These are phyloP conservation scores for Noctua janthina DNA, from an alignment of 2,888 invertebrate genomes.

Conservation along the genomic window DNA sequence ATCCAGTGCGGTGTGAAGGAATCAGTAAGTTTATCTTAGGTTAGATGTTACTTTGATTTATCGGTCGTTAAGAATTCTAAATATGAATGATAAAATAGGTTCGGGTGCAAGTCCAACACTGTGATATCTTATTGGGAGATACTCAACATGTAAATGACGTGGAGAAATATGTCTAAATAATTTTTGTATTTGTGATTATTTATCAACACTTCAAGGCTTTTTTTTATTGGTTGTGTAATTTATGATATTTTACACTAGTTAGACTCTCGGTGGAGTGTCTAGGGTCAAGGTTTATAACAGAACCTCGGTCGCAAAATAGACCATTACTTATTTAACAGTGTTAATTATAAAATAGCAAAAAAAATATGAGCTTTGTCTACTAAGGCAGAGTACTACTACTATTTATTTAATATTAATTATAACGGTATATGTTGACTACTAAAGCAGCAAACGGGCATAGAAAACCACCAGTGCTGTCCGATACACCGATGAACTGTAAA, in stretches of 20 bases:
- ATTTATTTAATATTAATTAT: background rate
- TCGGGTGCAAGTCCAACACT: slow-evolving; percentile 7
- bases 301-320: background rate
- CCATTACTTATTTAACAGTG: too few relatives aligned
- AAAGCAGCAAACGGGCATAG: background rate
- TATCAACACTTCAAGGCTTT: background rate
- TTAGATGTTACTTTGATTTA: slow-evolving; percentile 36
- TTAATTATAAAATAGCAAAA: background rate
- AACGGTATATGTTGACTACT: background rate
- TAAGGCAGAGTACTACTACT: background rate
- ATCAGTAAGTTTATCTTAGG: slow-evolving; percentile 33
- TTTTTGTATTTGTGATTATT: background rate
- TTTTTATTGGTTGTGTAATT: background rate
- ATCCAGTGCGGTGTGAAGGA: too few relatives aligned
- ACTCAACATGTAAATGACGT: slow-evolving; percentile 9
- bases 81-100: background rate
- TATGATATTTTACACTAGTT: background rate
- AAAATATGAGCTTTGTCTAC: background rate
- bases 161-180: background rate
- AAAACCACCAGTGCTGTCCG: background rate
- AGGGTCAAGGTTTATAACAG: background rate
- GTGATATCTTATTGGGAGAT: background rate
- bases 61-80: slow-evolving; percentile 1
- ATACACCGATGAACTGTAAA: background rate
- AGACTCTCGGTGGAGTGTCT: background rate